phyloP scores from a whole-genome alignment of 2,888 invertebrate genomes.

The Torymus aiolomorphi region DNA sequence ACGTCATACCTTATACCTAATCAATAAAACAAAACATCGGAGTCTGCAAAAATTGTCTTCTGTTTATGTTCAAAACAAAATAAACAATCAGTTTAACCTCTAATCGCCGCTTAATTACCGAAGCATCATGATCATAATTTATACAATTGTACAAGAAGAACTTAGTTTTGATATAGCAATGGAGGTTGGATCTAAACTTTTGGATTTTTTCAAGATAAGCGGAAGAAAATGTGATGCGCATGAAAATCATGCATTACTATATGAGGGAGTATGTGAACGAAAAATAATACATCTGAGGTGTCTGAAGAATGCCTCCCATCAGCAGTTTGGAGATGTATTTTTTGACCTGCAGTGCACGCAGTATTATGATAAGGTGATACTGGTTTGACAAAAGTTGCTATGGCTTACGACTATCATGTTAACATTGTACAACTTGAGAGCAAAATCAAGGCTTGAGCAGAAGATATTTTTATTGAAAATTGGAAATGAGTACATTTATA shows the following conservation, averaged over 20 bases:
- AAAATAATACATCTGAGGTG: constrained; percentile 82
- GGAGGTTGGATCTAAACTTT: background rate
- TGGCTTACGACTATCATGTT: constrained; percentile 87
- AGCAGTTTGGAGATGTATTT: constrained; percentile 86
- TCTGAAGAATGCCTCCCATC: constrained; percentile 81
- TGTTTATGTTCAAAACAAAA: background rate
- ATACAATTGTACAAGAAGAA: background rate
- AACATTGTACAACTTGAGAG: constrained; percentile 85
- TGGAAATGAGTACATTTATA: constrained; percentile 88
- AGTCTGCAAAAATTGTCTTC: constrained; percentile 10
- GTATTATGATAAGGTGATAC: constrained; percentile 80
- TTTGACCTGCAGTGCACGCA: constrained; percentile 82
- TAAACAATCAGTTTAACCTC: constrained; percentile 33
- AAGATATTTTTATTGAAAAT: constrained; percentile 90
- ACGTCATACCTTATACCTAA: too few species aligned
- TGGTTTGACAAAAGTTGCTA: constrained; percentile 82
- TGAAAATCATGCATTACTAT: constrained; percentile 79
- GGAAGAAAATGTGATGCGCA: constrained; percentile 77
- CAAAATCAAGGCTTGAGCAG: constrained; percentile 86
- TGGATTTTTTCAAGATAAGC: constrained; percentile 80
- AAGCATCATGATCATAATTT: background rate
- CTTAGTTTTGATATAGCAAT: constrained; percentile 28
- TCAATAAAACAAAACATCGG: background rate
- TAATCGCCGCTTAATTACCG: background rate
- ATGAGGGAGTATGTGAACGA: constrained; percentile 78